Conservation (phyloP, 2,888 invertebrate species). For the Leuctra nigra region DNA sequence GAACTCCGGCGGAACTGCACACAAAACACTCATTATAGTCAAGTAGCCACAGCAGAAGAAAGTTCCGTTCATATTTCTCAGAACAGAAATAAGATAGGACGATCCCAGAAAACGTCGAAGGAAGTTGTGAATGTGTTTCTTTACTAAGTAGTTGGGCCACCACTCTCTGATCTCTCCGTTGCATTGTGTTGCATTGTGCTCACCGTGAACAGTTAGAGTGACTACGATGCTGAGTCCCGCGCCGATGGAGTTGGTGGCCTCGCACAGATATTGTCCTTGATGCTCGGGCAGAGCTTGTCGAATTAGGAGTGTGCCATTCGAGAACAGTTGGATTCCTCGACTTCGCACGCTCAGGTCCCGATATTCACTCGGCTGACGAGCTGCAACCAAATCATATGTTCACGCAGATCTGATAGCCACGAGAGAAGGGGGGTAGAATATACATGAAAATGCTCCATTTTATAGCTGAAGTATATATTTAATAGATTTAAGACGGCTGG, state of each 20-base stretch:
- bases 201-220: constrained; percentile 37
- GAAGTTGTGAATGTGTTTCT: too few relatives aligned
- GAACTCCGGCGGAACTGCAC: constrained; percentile 34
- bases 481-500: too few relatives aligned
- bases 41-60: too few relatives aligned
- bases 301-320: constrained; percentile 35
- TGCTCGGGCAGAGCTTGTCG: constrained; percentile 32
- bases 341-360: constrained; percentile 35
- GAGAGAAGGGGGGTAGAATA: too few relatives aligned
- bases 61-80: too few relatives aligned
- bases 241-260: constrained; percentile 42
- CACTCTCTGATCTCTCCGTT: too few relatives aligned
- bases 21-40: neutral
- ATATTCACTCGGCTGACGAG: constrained; percentile 36
- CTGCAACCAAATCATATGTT: constrained; percentile 29
- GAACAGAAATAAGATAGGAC: too few relatives aligned
- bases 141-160: too few relatives aligned
- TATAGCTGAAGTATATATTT: neutral
- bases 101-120: too few relatives aligned
- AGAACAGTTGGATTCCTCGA: constrained; percentile 33
- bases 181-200: too few relatives aligned
- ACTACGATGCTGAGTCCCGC: constrained; percentile 42
- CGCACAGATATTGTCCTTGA: constrained; percentile 41
- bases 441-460: neutral
- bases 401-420: neutral